phyloP scores from a whole-genome alignment of 2,888 invertebrate species.

The Ganaspis brasiliensis region DNA sequence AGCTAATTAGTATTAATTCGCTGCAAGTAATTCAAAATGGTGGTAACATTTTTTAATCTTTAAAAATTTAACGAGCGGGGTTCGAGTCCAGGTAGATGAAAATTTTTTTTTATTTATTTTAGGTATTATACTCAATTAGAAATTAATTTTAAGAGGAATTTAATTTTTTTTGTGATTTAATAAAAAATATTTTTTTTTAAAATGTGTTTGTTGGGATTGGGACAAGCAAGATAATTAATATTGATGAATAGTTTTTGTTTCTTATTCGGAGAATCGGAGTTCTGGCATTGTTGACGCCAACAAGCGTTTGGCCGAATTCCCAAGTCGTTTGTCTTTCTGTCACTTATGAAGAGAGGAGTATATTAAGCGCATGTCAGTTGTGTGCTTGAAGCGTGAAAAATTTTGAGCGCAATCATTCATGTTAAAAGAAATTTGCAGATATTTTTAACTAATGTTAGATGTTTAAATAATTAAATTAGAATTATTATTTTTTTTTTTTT shows the following conservation, averaged over 20 bases:
- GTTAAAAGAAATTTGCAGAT: neutral
- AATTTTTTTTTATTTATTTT: too few species aligned
- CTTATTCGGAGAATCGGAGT: neutral
- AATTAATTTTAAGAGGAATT: too few species aligned
- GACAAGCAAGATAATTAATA: constrained; percentile 9
- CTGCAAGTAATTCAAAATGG: neutral
- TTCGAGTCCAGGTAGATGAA: too few species aligned
- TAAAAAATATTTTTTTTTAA: neutral
- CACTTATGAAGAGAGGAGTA: constrained; percentile 29
- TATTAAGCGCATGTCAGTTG: constrained; percentile 22
- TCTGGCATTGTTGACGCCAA: constrained; percentile 25
- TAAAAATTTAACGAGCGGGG: too few species aligned
- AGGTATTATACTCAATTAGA: too few species aligned
- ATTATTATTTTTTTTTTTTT: too few species aligned
- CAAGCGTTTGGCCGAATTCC: constrained; percentile 3
- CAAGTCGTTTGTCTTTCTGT: constrained; percentile 27
- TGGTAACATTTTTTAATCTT: too few species aligned
- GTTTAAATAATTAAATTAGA: too few species aligned
- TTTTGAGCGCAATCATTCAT: too few species aligned
- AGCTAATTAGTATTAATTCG: neutral
- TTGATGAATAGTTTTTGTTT: constrained; percentile 32
- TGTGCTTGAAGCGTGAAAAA: neutral
- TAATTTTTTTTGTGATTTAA: too few species aligned
- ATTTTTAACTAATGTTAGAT: too few species aligned
- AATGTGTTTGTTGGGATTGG: too few species aligned